phyloP scores from a whole-genome alignment of 2,797 vertebrate genomes.

The Prunella strophiata region DNA sequence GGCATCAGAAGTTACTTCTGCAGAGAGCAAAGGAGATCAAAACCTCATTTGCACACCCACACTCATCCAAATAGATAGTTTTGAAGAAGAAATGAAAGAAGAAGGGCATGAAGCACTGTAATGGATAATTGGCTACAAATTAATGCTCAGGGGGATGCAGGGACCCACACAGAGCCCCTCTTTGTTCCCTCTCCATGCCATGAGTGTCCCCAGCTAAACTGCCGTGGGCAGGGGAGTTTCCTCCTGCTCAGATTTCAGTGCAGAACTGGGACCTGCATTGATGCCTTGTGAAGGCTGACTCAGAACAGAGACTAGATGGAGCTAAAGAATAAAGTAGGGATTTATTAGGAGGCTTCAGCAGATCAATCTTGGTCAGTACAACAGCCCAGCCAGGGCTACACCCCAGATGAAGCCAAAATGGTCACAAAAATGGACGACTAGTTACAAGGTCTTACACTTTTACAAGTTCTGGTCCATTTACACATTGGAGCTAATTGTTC shows the following conservation, averaged over 20 bases:
- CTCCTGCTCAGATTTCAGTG: not conserved
- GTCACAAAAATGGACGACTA: not conserved
- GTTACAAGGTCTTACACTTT: not conserved
- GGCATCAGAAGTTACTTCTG: slow-evolving; percentile 33
- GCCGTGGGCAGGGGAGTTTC: not conserved
- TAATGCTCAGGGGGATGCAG: not conserved
- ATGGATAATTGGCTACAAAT: slow-evolving; percentile 37
- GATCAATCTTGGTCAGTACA: not conserved
- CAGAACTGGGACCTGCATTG: not conserved
- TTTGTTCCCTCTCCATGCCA: not conserved
- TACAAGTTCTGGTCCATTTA: not conserved
- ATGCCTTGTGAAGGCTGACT: not conserved
- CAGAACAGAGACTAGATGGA: not conserved
- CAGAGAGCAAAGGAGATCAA: slow-evolving; percentile 44
- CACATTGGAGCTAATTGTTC: not conserved
- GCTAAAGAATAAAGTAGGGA: not conserved
- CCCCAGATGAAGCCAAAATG: not conserved
- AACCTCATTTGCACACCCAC: slow-evolving; percentile 21
- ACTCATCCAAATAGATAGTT: not conserved
- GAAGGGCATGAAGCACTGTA: not conserved
- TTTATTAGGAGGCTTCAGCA: not conserved
- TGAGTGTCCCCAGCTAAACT: fast-evolving
- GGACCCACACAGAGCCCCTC: not conserved
- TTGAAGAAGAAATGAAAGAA: not conserved
- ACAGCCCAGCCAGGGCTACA: not conserved